These are phyloP conservation scores for Odontothrips loti DNA, from an alignment of 2,888 invertebrate species.

Conservation along the genomic window DNA sequence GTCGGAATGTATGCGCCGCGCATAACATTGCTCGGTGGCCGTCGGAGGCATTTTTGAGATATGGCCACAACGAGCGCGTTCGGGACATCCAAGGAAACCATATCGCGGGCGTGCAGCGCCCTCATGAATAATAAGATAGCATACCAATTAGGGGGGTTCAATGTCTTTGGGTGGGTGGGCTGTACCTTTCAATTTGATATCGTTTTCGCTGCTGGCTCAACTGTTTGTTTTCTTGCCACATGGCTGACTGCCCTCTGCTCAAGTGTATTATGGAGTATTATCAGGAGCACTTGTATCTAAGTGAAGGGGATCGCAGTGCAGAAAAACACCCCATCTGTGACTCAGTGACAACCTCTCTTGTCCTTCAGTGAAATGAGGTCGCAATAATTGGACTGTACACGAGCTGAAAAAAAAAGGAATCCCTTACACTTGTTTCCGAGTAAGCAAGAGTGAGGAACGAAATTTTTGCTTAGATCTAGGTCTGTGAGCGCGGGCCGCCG, in stretches of 20 bases:
- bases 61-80: neutral
- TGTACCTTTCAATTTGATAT: neutral
- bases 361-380: no score
- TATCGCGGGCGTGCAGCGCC: conserved; percentile 10
- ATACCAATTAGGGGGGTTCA: neutral
- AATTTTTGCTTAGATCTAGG: conserved; percentile 5
- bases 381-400: no score
- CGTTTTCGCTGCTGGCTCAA: neutral
- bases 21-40: no score
- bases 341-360: no score
- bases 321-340: no score
- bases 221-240: no score
- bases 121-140: conserved; percentile 17
- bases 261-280: no score
- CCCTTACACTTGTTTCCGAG: neutral
- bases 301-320: no score
- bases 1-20: no score
- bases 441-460: neutral
- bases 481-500: neutral
- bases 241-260: no score
- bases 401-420: neutral
- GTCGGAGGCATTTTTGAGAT: neutral
- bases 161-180: conserved; percentile 17
- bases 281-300: no score
- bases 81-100: conserved; percentile 7